Evolutionary conservation across 2,888 invertebrate species (phyloP), one percentile per base, ranked within the genome.

Genomic region (Limnephilus marmoratus): DNA sequence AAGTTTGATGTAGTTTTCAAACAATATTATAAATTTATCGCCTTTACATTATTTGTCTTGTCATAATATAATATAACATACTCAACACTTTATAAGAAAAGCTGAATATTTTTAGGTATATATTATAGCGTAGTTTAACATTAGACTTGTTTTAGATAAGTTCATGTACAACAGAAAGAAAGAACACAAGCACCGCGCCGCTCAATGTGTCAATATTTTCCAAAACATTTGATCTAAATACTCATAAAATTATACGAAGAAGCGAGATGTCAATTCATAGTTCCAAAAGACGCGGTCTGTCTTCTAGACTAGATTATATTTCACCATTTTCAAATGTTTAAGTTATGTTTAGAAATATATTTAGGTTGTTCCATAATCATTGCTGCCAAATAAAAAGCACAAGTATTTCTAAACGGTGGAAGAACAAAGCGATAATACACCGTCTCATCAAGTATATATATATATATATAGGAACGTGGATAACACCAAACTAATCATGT

Each of bases 401-500:
- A n/a, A 86, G 49, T 49, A 86, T 86, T 49, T 86, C 41, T 83
- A 29, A 34, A 41, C n/a, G 45, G 86, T 29, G 86, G 86, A 12
- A 53, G 31, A 29, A 34, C n/a, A 31, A 83, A 34, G 31, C 24
- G 29, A 24, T 82, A 13, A 82, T 31, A 34, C 83, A 34, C 82
- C 34, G n/a, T n/a, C 34, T 82, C 82, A 15, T 29, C 15, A 53
- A 12, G 13, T 49, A 31, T 31, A 31, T 31, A 31, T 31, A 31
- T 15, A 15, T 15, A 49, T 49, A 5, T 24, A n/a, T 68, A 5
- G 68, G 24, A 68, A 68, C 24, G 68, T n/a, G 68, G 24, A 68
- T 68, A 31, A 91, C 89, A 91, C 91, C 89, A 91, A 91, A 34
- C 53, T 82, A 34, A 80, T 87, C 34, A 37, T 53, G 89, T 89